phyloP scores from a whole-genome alignment of 1,140 invertebrate species.

The Calosoma granatense region DNA sequence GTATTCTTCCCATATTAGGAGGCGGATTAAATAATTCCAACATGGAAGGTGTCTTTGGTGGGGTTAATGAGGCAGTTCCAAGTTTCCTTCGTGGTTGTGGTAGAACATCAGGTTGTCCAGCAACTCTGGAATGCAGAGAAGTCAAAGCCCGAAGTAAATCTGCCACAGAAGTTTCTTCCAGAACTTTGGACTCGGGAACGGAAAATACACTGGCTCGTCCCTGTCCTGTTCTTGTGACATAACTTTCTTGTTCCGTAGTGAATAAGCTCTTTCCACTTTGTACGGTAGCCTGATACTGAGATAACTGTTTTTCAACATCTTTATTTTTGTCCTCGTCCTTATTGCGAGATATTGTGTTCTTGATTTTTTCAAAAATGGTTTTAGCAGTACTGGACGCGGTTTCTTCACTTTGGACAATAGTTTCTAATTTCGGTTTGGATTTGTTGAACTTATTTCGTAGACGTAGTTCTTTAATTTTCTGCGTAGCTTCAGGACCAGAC shows the following conservation, averaged over 20 bases:
- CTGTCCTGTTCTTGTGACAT: conserved; percentile 16
- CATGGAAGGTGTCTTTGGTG: conserved; percentile 37
- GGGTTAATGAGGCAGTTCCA: conserved; percentile 41
- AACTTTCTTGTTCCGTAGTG: conserved; percentile 7
- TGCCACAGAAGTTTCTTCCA: conserved; percentile 66
- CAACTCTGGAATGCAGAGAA: conserved; percentile 17
- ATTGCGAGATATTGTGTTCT: neutral
- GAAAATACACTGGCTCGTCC: conserved; percentile 44
- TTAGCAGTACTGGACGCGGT: neutral
- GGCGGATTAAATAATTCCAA: conserved; percentile 32
- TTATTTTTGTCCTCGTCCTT: conserved; percentile 15
- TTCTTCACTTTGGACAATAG: neutral
- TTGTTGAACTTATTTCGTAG: conserved; percentile 22
- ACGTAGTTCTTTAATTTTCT: conserved; percentile 40
- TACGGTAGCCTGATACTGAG: neutral
- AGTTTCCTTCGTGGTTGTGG: conserved; percentile 39
- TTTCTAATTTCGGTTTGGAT: conserved; percentile 6
- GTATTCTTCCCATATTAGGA: conserved; percentile 25
- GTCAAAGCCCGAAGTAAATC: conserved; percentile 61
- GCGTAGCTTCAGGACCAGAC: conserved; percentile 51
- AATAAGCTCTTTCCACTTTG: neutral
- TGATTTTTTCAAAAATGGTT: neutral
- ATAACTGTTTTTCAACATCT: conserved; percentile 26
- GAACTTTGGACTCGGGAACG: conserved; percentile 44
- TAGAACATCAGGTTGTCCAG: conserved; percentile 11